These are phyloP conservation scores for Typhlichthys eigenmanni DNA, from an alignment of 2,797 vertebrate genomes.

Conservation along the genomic window DNA sequence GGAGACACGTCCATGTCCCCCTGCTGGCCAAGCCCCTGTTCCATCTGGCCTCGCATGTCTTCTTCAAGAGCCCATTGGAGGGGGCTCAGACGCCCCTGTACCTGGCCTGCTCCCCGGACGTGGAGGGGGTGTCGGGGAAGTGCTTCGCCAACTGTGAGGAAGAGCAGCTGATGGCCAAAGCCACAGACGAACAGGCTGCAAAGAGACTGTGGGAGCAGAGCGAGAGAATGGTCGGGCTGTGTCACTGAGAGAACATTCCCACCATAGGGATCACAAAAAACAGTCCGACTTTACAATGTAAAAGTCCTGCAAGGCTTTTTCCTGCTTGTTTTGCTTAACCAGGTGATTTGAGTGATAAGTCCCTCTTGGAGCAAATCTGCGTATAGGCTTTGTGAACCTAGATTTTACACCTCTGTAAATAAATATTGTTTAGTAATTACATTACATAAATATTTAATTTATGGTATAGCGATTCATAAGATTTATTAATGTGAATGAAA, in stretches of 20 bases:
- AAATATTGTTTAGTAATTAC: no score
- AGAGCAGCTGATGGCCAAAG: constrained; percentile 85
- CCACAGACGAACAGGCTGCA: constrained; percentile 83
- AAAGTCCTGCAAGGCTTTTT: no score
- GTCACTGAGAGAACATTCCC: constrained; percentile 63
- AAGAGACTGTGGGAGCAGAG: constrained; percentile 92
- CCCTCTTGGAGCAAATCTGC: no score
- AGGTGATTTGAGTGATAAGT: no score
- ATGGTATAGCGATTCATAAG: no score
- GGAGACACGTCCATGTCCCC: constrained; percentile 86
- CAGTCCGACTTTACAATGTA: no score
- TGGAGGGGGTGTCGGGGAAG: constrained; percentile 86
- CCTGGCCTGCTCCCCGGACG: constrained; percentile 86
- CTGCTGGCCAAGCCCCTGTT: constrained; percentile 86
- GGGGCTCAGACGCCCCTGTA: constrained; percentile 91
- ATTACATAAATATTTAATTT: no score
- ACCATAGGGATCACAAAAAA: no score
- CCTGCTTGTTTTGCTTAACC: no score
- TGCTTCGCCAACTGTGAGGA: constrained; percentile 92
- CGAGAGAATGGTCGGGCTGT: constrained; percentile 88
- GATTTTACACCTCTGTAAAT: no score
- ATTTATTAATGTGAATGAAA: no score
- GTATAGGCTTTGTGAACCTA: no score
- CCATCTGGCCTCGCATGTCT: constrained; percentile 83
- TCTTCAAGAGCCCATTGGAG: constrained; percentile 90